These are phyloP conservation scores for Philopotamus ludificatus DNA, from an alignment of 1,140 invertebrate genomes.

Conservation along the genomic window DNA sequence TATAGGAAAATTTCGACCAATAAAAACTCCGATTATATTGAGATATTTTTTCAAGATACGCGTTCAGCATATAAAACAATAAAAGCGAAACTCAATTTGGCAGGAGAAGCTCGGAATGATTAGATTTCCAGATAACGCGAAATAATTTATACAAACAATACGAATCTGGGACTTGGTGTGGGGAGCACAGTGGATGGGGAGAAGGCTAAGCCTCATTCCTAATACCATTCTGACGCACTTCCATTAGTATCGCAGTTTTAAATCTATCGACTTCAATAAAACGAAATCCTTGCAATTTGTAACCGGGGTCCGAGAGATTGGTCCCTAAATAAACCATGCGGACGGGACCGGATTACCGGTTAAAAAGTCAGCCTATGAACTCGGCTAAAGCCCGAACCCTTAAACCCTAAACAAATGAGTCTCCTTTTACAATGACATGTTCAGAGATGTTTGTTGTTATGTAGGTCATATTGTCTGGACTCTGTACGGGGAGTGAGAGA, in stretches of 20 bases:
- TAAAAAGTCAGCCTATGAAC: constrained; percentile 37
- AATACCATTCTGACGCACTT: neutral
- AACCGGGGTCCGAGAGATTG: constrained; percentile 18
- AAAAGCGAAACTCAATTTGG: constrained; percentile 12
- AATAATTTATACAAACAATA: neutral
- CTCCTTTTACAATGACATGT: constrained; percentile 33
- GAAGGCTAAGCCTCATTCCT: neutral
- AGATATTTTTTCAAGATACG: too few species aligned
- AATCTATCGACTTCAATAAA: constrained; percentile 16
- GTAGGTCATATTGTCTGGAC: constrained; percentile 28
- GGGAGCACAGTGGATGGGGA: neutral
- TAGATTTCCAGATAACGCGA: neutral
- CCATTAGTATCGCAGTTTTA: constrained; percentile 5
- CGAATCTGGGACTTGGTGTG: neutral
- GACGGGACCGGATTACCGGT: constrained; percentile 28
- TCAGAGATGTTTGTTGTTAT: constrained; percentile 19
- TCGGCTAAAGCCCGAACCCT: constrained; percentile 22
- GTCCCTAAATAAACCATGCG: constrained; percentile 17
- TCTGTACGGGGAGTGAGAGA: too few species aligned
- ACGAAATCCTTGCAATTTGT: constrained; percentile 22
- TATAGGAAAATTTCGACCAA: too few species aligned
- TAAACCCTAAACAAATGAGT: constrained; percentile 35
- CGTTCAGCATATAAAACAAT: too few species aligned
- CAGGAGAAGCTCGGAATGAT: neutral
- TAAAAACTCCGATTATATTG: too few species aligned